A percentile compares a stretch with the other conserved stretches of the same genome.
Conservation (phyloP, 2,113 vertebrate genomes). For the Pseudorhombus dupliciocellatus region DNA sequence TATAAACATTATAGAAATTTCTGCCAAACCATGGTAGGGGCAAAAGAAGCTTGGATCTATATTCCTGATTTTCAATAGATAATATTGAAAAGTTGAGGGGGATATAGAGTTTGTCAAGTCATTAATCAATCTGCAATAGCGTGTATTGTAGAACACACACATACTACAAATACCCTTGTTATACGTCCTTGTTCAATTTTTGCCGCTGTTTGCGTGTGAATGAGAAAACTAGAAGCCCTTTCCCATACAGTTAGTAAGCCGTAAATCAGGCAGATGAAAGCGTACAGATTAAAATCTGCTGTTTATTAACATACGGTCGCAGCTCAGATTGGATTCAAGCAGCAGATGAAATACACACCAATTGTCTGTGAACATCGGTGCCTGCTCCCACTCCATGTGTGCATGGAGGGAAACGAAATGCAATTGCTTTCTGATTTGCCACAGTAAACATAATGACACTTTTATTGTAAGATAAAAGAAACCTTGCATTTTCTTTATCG, state of each 20-base stretch:
- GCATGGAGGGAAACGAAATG: slow-evolving; percentile 56
- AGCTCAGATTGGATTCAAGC: slow-evolving; percentile 54
- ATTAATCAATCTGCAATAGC: not conserved
- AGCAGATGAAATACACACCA: slow-evolving; percentile 49
- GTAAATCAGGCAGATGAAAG: slow-evolving; percentile 42
- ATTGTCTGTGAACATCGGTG: slow-evolving; percentile 19
- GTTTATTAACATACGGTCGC: slow-evolving; percentile 62
- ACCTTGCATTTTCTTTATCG: slow-evolving; percentile 68
- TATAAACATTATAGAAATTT: not conserved
- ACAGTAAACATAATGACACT: slow-evolving; percentile 69
- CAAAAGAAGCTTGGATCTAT: not conserved
- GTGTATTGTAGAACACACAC: not conserved
- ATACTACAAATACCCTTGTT: slow-evolving; percentile 10
- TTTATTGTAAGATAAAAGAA: slow-evolving; percentile 67
- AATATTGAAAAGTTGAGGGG: not conserved
- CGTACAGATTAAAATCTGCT: slow-evolving; percentile 56
- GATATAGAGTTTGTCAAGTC: not conserved
- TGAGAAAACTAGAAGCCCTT: slow-evolving; percentile 9
- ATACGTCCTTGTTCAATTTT: slow-evolving; percentile 26
- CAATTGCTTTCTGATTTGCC: slow-evolving; percentile 70
- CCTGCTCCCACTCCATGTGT: slow-evolving; percentile 32
- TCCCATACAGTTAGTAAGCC: slow-evolving; percentile 33
- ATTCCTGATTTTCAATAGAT: not conserved
- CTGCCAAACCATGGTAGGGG: not conserved
- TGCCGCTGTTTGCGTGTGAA: not conserved